Base-by-base conservation (phyloP, 2,888 invertebrate species). In the Panopea generosa region DNA sequence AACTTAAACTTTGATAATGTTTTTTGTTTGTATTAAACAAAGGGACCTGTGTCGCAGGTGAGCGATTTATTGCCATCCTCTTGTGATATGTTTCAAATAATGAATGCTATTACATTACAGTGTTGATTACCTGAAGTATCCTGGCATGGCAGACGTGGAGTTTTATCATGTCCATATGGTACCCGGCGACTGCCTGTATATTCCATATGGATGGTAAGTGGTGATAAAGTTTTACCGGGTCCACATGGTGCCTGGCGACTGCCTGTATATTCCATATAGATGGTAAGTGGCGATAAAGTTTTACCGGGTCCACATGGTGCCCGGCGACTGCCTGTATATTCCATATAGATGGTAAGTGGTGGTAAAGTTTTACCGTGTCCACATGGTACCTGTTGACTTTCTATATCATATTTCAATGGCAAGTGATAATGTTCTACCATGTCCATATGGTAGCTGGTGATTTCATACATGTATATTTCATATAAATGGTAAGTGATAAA, bases 381-480 rank as follows among this genome's bases (percentile, higher is more conserved):
- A 89, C 26, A 16, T 91, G 6, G 67, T 79, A 24, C 85, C 89
- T 7, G 92, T 91, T 0, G 91, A 92, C 73, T 92, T 91, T 71
- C 79, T 92, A 86, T 66, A 90, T 92, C 43, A 91, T 91, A 1
- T 90, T 87, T 77, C 86, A 84, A 71, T 91, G 91, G 91, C 91
- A 65, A 81, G 86, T 79, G 88, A n/a, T 90, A 9, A 86, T 90
- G 63, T 92, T 84, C 73, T 82, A 87, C 53, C 84, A 84, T 68
- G 88, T 89, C 2, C 85, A 89, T 27, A 16, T 91, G n/a, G n/a
- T n/a, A n/a, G n/a, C n/a, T n/a, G n/a, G n/a, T n/a, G n/a, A n/a
- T n/a, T n/a, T n/a, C n/a, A n/a, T 92, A 91, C 70, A 78, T 92
- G 7, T 92, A 86, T 66, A 90, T 92, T 45, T 91, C 92, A 1